These are phyloP conservation scores for Drosophila guanche DNA, from an alignment of 1,140 invertebrate species.

Conservation along the genomic window DNA sequence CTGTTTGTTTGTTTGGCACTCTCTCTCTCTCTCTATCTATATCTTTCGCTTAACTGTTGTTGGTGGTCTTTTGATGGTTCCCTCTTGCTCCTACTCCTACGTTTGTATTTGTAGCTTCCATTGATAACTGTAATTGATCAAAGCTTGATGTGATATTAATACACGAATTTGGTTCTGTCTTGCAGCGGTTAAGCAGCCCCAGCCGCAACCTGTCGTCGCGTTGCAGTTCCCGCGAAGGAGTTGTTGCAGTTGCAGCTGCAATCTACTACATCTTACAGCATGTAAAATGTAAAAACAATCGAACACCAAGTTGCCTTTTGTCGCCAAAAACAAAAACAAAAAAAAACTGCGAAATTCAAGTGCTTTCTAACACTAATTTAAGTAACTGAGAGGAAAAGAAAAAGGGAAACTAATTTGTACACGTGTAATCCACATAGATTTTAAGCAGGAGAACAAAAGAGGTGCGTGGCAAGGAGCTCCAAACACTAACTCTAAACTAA, in stretches of 20 bases:
- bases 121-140: too few species aligned
- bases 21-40: constrained; percentile 16
- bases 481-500: constrained; percentile 25
- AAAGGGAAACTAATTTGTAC: constrained; percentile 1
- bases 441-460: not conserved
- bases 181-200: constrained; percentile 17
- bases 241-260: constrained; percentile 16
- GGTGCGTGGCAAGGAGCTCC: not conserved
- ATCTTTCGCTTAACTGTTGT: constrained; percentile 31
- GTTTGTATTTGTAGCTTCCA: too few species aligned
- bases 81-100: not conserved
- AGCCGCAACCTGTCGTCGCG: constrained; percentile 19
- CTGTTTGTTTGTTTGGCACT: constrained; percentile 1
- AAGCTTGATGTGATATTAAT: not conserved
- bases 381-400: not conserved
- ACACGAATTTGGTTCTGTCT: not conserved
- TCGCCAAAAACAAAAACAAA: constrained; percentile 15
- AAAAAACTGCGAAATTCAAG: constrained; percentile 59
- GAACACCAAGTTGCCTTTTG: constrained; percentile 73
- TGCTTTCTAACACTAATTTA: constrained; percentile 62
- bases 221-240: not conserved
- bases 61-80: constrained; percentile 9
- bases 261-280: too few species aligned
- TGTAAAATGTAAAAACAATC: constrained; percentile 14
- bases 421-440: constrained; percentile 9